Evolutionary conservation across 2,113 vertebrate species (phyloP), one percentile per base, ranked within the genome.

Genomic region (Monopterus albus): DNA sequence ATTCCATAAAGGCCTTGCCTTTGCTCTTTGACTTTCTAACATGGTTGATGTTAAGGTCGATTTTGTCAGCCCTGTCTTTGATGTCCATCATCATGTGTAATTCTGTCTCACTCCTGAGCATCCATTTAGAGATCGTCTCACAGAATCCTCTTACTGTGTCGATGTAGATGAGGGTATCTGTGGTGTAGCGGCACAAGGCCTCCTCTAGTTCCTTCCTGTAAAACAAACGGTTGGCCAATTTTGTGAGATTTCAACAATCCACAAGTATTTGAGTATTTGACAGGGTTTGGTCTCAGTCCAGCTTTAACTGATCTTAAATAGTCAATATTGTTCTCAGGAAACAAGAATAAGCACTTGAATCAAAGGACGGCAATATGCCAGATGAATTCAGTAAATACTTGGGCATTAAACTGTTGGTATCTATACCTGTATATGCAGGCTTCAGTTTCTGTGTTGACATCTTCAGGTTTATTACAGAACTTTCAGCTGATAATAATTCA

Each of bases 51-150:
- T 2, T 20, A 0, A 69, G 12, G 33, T 69, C 3, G 2, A 78
- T 39, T 1, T 7, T 0, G 0, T 80, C 67, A 11, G 36, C 79
- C 17, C 86, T 73, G 9, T 56, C 47, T 36, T 87, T 88, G 28
- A 79, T 88, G 18, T 89, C 67, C 4, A 51, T 51, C 40, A 90
- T 86, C 82, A 23, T 69, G 23, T 52, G 21, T 6, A 76, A 18
- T 61, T 91, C 77, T 0, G 45, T 56, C 47, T 81, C 45, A 65
- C 84, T 78, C 14, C 2, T 0, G 7, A 70, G 29, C 11, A 21
- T 36, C 88, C 89, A 91, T 50, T 75, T 63, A 0, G 62, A 29
- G 20, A 20, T 20, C 5, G 8, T 21, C 15, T 57, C 14, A 40
- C 73, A 77, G 73, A 91, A 91, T 2, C 4, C 13, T 20, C n/a